phyloP scores from a whole-genome alignment of 2,113 vertebrate species.

The Machaerirhynchus nigripectus region DNA sequence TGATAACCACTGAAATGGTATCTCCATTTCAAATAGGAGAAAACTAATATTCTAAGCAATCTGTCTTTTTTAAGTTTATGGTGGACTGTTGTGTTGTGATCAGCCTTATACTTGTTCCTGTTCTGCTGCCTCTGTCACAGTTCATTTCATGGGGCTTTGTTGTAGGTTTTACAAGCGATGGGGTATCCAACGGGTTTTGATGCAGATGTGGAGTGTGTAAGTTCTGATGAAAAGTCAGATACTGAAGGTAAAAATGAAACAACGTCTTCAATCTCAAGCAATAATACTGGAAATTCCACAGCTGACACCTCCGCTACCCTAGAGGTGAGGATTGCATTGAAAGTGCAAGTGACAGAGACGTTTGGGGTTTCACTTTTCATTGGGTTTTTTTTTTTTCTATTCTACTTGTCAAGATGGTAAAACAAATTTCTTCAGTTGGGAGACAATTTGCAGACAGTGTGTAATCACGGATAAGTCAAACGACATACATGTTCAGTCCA shows the following conservation, averaged over 20 bases:
- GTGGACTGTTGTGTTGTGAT: neutral
- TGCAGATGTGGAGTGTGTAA: constrained; percentile 93
- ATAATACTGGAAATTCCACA: constrained; percentile 92
- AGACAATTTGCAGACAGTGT: neutral
- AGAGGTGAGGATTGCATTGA: constrained; percentile 76
- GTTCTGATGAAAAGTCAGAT: constrained; percentile 97
- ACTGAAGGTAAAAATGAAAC: constrained; percentile 95
- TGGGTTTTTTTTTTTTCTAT: neutral
- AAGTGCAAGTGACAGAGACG: neutral
- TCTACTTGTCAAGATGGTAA: neutral
- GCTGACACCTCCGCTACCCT: constrained; percentile 93
- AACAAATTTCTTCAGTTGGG: neutral
- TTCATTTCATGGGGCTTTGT: constrained; percentile 2
- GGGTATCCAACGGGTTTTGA: constrained; percentile 97
- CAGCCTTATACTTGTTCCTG: neutral
- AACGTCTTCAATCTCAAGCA: constrained; percentile 88
- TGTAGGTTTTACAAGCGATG: constrained; percentile 96
- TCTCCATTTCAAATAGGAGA: neutral
- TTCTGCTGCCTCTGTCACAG: neutral
- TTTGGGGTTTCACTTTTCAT: neutral
- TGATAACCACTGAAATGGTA: neutral
- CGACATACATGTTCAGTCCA: neutral
- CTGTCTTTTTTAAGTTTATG: neutral
- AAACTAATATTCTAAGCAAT: neutral
- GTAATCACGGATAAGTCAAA: neutral